Evolutionary conservation across 2,113 vertebrate genomes (phyloP), one percentile per base, ranked within the genome.

Genomic region (Panthera leo): DNA sequence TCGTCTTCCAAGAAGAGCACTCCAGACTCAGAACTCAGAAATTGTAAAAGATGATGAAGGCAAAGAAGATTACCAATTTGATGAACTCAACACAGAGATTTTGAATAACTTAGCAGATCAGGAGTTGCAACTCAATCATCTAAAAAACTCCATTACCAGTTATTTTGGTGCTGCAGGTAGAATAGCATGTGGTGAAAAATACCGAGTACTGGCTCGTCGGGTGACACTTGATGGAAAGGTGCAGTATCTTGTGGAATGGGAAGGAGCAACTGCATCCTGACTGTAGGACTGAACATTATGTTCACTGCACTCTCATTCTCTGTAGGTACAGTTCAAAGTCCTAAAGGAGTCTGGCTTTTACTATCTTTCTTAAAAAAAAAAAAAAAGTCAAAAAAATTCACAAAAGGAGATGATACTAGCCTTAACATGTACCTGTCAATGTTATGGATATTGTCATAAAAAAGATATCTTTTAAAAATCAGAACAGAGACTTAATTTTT

Each of bases 201-300:
- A 99, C 97, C 99, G 99, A 89, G 99, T 99, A 65, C 98, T 99
- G 98, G 99, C 99, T 98, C 99, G 99, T 84, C 99, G 99, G 85
- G 99, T 99, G 98, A 99, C 99, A 0, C 99, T 99, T 67, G 99
- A 99, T 53, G 99, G 99, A 80, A 99, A 99, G 98, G 99, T 99
- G 98, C 99, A 99, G 99, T 99, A 99, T 98, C 99, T 99, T 97
- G 99, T 99, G 98, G 99, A 99, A 97, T 99, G 99, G 99, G 99
- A 99, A 99, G 99, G 99, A 97, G 99, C 99, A 95, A 99, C 99
- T 96, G 99, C 99, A 70, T 99, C 99, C 89, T 99, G 99, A 99
- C 98, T 98, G 92, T 98, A 97, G 98, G 97, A 98, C 98, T 98
- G 98, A 98, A 98, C 98, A 97, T 98, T 98, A 98, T 98, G 98